Conservation (phyloP, 1,140 invertebrate genomes). For the Pentalonia nigronervosa region DNA sequence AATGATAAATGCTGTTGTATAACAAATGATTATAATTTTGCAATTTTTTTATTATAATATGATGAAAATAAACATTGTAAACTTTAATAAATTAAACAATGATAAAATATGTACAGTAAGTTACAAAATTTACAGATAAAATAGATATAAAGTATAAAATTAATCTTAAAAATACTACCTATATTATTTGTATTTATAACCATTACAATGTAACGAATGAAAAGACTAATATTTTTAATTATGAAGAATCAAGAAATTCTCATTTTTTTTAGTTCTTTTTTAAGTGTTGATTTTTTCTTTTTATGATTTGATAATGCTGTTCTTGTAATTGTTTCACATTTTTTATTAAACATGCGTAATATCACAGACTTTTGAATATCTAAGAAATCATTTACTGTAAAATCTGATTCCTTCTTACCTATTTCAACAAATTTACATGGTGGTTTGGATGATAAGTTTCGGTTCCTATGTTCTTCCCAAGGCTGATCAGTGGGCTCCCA, state of each 20-base stretch:
- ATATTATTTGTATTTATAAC: too few species aligned
- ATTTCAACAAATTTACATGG: constrained; percentile 44
- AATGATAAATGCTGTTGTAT: too few species aligned
- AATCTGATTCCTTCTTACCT: constrained; percentile 31
- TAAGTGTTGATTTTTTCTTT: constrained; percentile 41
- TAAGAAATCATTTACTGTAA: not conserved
- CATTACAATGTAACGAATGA: too few species aligned
- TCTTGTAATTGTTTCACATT: not conserved
- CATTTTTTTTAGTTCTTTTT: constrained; percentile 33
- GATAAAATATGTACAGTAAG: too few species aligned
- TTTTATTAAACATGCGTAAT: not conserved
- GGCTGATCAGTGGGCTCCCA: constrained; percentile 69
- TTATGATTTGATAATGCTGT: not conserved
- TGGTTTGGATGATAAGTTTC: not conserved
- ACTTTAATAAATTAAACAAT: too few species aligned
- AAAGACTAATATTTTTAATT: too few species aligned
- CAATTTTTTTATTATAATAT: too few species aligned
- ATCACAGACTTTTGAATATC: constrained; percentile 37
- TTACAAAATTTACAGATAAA: too few species aligned
- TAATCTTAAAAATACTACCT: too few species aligned
- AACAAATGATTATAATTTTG: too few species aligned
- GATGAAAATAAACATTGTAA: too few species aligned
- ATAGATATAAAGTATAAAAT: too few species aligned
- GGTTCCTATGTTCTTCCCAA: constrained; percentile 62
- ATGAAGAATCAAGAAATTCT: not conserved